Percentiles rank a stretch among this genome's conserved stretches.
phyloP scores from a whole-genome alignment of 2,113 vertebrate species.

The Ophthalmolycus amberensis region DNA sequence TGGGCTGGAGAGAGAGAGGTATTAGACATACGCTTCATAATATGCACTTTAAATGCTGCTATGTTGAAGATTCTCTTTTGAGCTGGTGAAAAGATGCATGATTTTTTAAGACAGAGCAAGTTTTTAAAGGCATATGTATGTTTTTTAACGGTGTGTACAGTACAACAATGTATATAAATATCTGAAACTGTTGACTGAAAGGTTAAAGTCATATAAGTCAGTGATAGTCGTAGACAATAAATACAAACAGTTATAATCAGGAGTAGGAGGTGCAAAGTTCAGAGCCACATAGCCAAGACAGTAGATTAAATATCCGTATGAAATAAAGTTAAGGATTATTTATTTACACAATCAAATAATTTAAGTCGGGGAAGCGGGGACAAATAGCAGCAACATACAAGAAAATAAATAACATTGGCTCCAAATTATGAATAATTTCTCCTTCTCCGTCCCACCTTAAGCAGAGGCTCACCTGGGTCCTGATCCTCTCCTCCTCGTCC shows the following conservation, averaged over 20 bases:
- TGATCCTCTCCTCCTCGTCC: constrained; percentile 90
- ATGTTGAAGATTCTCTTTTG: background rate
- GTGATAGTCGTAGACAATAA: background rate
- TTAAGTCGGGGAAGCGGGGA: too few relatives aligned
- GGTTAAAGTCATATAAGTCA: background rate
- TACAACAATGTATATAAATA: background rate
- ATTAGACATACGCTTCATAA: background rate
- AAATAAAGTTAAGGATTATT: too few relatives aligned
- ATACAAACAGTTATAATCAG: background rate
- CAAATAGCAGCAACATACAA: too few relatives aligned
- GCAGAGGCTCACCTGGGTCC: constrained; percentile 81
- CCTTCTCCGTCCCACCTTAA: background rate
- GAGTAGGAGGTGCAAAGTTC: background rate
- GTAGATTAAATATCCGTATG: background rate
- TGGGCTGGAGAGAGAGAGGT: constrained; percentile 77
- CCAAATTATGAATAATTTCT: background rate
- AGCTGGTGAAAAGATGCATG: background rate
- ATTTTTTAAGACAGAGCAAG: background rate
- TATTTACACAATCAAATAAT: too few relatives aligned
- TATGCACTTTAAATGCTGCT: background rate
- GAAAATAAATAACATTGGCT: background rate
- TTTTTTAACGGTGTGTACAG: background rate
- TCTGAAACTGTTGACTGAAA: background rate
- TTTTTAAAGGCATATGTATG: background rate
- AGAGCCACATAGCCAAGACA: background rate